Conservation (phyloP, 2,113 vertebrate species). For the Gallinago paraguaiae region DNA sequence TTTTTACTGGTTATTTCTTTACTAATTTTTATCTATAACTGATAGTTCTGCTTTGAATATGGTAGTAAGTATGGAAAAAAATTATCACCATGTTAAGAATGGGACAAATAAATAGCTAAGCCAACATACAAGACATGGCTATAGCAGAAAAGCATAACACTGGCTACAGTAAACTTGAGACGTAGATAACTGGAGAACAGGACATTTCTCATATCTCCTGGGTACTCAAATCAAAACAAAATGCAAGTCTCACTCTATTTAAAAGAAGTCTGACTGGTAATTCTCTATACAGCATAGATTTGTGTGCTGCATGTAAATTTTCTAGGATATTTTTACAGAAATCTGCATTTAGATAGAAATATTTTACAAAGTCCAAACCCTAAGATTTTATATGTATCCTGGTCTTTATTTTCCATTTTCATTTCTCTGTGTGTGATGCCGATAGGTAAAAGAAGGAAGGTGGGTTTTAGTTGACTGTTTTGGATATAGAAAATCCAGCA, state of each 20-base stretch:
- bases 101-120: not conserved
- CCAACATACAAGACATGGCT: not conserved
- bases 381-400: conserved; percentile 51
- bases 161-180: not conserved
- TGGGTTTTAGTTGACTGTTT: not conserved
- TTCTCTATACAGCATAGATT: conserved; percentile 5
- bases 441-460: not conserved
- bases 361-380: conserved; percentile 49
- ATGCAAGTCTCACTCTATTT: not conserved
- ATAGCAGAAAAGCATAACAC: not conserved
- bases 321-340: conserved; percentile 56
- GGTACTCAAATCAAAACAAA: not conserved
- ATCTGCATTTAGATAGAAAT: conserved; percentile 76
- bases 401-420: not conserved
- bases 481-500: not conserved
- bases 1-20: not conserved
- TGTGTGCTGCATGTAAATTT: conserved; percentile 50
- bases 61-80: not conserved
- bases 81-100: not conserved
- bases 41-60: not conserved
- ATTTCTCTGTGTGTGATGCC: not conserved
- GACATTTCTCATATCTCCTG: not conserved
- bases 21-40: not conserved
- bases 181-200: not conserved
- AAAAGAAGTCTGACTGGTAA: not conserved